Evolutionary conservation across 2,797 vertebrate species (phyloP).

Genomic region (Gallinago nigripennis): DNA sequence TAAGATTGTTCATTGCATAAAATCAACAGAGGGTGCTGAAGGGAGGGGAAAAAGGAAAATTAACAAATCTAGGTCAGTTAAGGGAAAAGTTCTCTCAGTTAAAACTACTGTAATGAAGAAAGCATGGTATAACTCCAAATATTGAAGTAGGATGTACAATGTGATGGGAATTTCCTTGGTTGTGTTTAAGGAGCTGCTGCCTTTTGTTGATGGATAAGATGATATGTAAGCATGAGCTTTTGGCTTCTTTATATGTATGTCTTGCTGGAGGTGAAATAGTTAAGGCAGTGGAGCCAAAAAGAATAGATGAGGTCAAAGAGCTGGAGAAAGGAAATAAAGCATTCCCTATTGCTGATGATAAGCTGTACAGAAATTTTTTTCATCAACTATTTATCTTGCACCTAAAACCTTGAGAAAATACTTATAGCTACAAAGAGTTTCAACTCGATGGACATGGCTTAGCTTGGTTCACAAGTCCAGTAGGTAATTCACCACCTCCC

Average conservation of each 20-base stretch:
- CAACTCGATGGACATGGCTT: not conserved
- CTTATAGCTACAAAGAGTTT: not conserved
- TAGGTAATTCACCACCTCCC: not conserved
- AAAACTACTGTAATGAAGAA: not conserved
- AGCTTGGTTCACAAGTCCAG: not conserved
- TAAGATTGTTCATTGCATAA: not conserved
- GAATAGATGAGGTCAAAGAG: not conserved
- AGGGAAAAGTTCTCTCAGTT: not conserved
- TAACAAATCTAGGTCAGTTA: not conserved
- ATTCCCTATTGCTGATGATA: not conserved
- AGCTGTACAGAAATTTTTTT: constrained; percentile 1
- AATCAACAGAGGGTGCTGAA: not conserved
- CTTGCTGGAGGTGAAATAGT: not conserved
- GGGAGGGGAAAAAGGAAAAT: not conserved
- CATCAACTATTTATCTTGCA: constrained; percentile 1
- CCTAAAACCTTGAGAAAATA: not conserved
- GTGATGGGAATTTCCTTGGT: accelerated
- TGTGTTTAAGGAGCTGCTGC: not conserved
- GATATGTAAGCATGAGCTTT: not conserved
- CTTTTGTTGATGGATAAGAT: not conserved
- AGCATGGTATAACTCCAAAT: not conserved
- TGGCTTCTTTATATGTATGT: not conserved
- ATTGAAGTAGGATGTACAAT: not conserved
- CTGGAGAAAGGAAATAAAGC: not conserved
- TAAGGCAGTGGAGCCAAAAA: not conserved